These are phyloP conservation scores for Bettongia penicillata DNA, from an alignment of 2,113 vertebrate genomes.

Conservation along the genomic window DNA sequence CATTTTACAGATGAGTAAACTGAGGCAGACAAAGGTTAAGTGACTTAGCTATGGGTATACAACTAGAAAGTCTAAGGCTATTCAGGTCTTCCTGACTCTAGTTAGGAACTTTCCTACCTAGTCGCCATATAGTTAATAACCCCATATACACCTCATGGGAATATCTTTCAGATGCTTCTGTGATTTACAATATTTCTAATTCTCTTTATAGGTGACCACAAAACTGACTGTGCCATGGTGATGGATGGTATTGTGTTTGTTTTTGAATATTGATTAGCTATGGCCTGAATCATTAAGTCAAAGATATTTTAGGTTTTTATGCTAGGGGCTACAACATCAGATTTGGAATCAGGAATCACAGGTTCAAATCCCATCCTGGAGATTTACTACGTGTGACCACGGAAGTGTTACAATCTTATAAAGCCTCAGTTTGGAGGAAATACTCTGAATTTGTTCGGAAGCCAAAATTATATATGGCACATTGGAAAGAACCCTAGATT, in stretches of 20 bases:
- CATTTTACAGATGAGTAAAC: not conserved
- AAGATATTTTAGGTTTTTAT: not conserved
- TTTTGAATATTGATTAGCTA: not conserved
- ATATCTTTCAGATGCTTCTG: not conserved
- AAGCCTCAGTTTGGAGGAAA: not conserved
- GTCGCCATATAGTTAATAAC: not conserved
- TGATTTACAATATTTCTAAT: not conserved
- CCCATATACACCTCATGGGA: not conserved
- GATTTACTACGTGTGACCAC: not conserved
- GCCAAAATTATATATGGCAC: not conserved
- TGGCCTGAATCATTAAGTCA: not conserved
- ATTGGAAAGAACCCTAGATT: not conserved
- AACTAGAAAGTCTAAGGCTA: not conserved
- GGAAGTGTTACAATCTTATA: not conserved
- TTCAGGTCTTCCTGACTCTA: not conserved
- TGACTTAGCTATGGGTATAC: not conserved
- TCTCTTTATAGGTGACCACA: not conserved
- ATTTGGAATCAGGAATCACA: not conserved
- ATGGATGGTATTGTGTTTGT: not conserved
- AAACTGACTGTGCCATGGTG: not conserved
- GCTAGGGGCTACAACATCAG: not conserved
- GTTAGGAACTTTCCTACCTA: not conserved
- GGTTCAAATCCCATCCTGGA: not conserved
- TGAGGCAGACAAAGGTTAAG: not conserved
- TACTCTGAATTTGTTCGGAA: not conserved